Conservation (phyloP, 2,797 vertebrate species). For the Pseudocheirus occidentalis region DNA sequence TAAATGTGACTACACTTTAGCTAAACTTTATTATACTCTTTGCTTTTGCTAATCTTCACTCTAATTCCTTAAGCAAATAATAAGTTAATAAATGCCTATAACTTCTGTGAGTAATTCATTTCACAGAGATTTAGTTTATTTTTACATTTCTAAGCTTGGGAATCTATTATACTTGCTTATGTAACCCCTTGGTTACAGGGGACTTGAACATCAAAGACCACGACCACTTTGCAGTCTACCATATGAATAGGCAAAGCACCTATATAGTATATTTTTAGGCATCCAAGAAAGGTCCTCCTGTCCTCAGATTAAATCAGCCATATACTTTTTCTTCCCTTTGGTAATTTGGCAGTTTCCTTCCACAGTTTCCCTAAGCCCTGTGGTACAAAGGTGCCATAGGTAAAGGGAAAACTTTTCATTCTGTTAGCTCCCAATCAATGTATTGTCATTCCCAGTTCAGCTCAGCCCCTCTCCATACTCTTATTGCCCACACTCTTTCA, state of each 20-base stretch:
- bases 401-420: neutral
- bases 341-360: neutral
- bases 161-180: constrained; percentile 24
- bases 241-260: neutral
- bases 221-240: neutral
- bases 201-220: constrained; percentile 17
- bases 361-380: neutral
- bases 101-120: neutral
- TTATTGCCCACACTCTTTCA: neutral
- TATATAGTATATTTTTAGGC: neutral
- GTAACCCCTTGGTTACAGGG: neutral
- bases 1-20: neutral
- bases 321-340: neutral
- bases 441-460: neutral
- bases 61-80: constrained; percentile 29
- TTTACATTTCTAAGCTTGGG: neutral
- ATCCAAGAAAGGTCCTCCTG: neutral
- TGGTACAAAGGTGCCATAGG: neutral
- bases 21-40: neutral
- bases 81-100: neutral
- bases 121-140: neutral
- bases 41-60: neutral
- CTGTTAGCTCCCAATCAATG: neutral
- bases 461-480: neutral
- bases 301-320: neutral